These are phyloP conservation scores for Eriosoma lanigerum DNA, from an alignment of 1,140 invertebrate genomes.

Conservation along the genomic window DNA sequence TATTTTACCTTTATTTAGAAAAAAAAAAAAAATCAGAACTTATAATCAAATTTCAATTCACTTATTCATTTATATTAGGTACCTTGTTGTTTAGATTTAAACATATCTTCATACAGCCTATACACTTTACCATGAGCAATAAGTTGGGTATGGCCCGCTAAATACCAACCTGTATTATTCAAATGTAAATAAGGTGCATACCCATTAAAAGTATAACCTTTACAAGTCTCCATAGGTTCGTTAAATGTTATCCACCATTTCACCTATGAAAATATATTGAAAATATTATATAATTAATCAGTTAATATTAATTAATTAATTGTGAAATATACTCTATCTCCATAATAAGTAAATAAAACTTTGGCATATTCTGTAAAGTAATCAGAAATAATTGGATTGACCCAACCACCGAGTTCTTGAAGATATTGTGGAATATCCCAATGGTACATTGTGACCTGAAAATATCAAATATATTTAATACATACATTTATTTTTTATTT, in stretches of 20 bases:
- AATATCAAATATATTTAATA: neutral
- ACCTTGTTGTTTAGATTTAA: constrained; percentile 64
- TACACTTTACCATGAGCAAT: constrained; percentile 68
- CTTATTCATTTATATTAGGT: constrained; percentile 53
- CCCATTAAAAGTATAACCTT: constrained; percentile 63
- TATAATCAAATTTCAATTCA: too few species aligned
- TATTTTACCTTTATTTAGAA: constrained; percentile 60
- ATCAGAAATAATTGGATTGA: constrained; percentile 63
- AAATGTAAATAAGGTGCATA: constrained; percentile 60
- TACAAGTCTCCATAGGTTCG: constrained; percentile 69
- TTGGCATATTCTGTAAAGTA: constrained; percentile 63
- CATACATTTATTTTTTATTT: neutral
- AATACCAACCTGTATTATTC: constrained; percentile 62
- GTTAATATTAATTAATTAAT: too few species aligned
- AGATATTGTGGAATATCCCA: constrained; percentile 62
- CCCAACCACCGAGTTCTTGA: constrained; percentile 66
- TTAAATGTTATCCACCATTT: constrained; percentile 73
- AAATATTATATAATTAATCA: too few species aligned
- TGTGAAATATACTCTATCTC: constrained; percentile 57
- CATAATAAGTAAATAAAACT: constrained; percentile 62
- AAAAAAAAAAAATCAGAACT: constrained; percentile 6
- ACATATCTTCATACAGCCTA: constrained; percentile 68
- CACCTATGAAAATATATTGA: constrained; percentile 55
- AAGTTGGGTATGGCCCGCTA: constrained; percentile 66
- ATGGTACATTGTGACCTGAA: constrained; percentile 61